Evolutionary conservation across 2,113 vertebrate species (phyloP), one percentile per base, ranked within the genome.

Genomic region (Felis chaus): DNA sequence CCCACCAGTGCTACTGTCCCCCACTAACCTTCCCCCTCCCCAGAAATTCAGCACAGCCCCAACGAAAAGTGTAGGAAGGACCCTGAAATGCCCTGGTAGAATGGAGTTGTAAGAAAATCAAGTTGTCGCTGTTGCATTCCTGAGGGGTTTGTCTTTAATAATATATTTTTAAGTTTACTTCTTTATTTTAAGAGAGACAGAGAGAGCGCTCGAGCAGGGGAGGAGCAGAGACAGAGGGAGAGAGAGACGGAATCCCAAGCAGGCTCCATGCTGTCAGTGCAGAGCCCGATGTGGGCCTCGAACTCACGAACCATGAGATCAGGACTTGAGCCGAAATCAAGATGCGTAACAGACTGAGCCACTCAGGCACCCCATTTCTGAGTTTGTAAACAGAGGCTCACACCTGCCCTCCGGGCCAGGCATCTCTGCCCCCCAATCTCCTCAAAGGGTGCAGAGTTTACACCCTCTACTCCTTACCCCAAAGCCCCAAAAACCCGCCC

Each of bases 31-130:
- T 45, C 18, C 45, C 10, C 23, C 15, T 7, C 9, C 57, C 69
- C 90, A 18, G 39, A 90, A 41, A 31, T 27, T 18, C 29, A 18
- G 45, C 12, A 5, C 1, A 10, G 27, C 10, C 21, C 61, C 53
- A 25, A 2, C 0, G 25, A 19, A 21, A 71, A 68, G 4, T 2
- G 45, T 2, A 31, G 23, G 9, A 29, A 23, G 5, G 25, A 27
- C 4, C 12, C 50, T 36, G n/a, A 48, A 39, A 39, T 8, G 12
- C 39, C 63, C 25, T 15, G 1, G 8, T 12, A 9, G 7, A 48
- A 16, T 2, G 65, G 73, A 71, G 13, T 39, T 31, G 3, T 15
- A 73, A 83, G 71, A 69, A 31, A 74, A 39, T 7, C 11, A 8
- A 36, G 55, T 21, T 71, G 41, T 53, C 27, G 25, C 78, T 68